These are phyloP conservation scores for Coelinius sp. DNA, from an alignment of 2,888 invertebrate genomes.

Conservation along the genomic window DNA sequence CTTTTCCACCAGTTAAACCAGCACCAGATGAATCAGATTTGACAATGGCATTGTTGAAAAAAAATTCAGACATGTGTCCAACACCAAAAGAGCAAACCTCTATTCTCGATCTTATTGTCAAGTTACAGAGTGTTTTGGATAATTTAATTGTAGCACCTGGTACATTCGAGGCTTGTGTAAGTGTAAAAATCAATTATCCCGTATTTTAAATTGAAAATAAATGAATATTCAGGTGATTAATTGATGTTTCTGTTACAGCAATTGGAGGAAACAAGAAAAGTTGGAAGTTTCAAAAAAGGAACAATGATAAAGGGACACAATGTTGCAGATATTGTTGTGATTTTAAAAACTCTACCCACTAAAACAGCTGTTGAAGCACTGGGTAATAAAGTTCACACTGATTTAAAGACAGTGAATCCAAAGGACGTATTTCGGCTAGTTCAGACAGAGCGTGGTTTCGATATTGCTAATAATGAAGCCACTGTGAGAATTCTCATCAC, in stretches of 20 bases:
- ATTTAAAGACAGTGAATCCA: conserved; percentile 82
- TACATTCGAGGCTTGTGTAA: conserved; percentile 94
- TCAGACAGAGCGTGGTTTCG: conserved; percentile 85
- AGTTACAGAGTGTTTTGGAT: conserved; percentile 94
- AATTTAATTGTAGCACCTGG: conserved; percentile 95
- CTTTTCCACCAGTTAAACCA: conserved; percentile 89
- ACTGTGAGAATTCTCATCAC: conserved; percentile 93
- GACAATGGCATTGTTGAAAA: conserved; percentile 91
- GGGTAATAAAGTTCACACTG: conserved; percentile 88
- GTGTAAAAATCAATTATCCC: conserved; percentile 66
- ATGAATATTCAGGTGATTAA: neutral
- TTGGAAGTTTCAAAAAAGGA: conserved; percentile 98
- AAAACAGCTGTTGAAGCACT: conserved; percentile 95
- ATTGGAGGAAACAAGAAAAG: conserved; percentile 95
- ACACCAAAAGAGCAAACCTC: conserved; percentile 92
- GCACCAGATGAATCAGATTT: conserved; percentile 87
- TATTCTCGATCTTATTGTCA: conserved; percentile 92
- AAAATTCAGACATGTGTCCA: conserved; percentile 93
- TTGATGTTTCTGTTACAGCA: conserved; percentile 74
- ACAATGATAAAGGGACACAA: conserved; percentile 97
- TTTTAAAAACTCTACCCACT: conserved; percentile 95
- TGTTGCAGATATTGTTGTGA: conserved; percentile 96
- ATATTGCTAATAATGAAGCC: conserved; percentile 87
- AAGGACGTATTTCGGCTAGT: conserved; percentile 75
- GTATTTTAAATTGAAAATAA: neutral